A percentile compares a stretch with the other conserved stretches of the same genome.
These are phyloP conservation scores for Cherax quadricarinatus DNA, from an alignment of 1,140 invertebrate genomes.

Conservation along the genomic window DNA sequence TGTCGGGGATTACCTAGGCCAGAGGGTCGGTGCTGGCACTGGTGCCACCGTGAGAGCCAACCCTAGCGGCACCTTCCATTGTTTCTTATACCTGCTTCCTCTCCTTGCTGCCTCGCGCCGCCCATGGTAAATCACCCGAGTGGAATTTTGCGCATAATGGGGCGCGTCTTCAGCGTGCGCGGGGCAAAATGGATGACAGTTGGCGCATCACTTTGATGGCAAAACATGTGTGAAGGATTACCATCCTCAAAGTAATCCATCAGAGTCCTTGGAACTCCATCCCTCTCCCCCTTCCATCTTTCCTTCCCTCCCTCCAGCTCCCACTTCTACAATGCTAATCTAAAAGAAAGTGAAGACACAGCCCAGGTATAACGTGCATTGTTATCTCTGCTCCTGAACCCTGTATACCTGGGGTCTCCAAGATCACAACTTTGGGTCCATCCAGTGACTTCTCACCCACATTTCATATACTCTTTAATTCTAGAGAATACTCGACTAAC, in stretches of 20 bases:
- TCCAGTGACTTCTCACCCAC: too few species aligned
- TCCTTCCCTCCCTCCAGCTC: background rate
- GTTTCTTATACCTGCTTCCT: background rate
- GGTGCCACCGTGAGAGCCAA: background rate
- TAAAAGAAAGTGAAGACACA: background rate
- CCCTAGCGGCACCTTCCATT: background rate
- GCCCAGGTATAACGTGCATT: too few species aligned
- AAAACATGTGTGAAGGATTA: background rate
- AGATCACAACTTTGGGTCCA: too few species aligned
- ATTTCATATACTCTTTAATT: too few species aligned
- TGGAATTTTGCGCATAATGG: background rate
- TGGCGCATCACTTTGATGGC: background rate
- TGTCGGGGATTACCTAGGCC: background rate
- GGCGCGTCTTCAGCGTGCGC: background rate
- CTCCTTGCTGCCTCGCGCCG: background rate
- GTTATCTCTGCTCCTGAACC: too few species aligned
- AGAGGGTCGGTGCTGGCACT: background rate
- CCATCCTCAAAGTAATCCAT: background rate
- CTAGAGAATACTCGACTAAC: too few species aligned
- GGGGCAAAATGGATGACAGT: background rate
- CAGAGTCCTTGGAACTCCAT: background rate
- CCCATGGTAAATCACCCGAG: background rate
- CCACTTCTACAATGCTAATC: too few species aligned
- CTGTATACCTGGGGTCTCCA: too few species aligned
- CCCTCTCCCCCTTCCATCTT: background rate